Evolutionary conservation across 1,140 invertebrate species (phyloP).

Genomic region (Latrodectus geometricus): DNA sequence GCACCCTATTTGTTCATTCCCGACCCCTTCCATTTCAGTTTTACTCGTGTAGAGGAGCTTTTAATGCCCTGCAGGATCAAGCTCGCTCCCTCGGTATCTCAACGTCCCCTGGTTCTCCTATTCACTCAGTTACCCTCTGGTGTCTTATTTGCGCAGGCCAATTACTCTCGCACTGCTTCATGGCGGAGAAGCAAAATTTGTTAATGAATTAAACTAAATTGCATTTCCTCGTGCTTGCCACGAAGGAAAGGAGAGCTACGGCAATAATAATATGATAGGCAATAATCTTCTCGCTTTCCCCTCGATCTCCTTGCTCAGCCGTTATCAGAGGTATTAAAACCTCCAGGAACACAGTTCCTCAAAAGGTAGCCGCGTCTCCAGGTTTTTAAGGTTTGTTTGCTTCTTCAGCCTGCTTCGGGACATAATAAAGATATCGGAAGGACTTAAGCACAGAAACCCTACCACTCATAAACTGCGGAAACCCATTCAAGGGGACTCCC

Average conservation of each 20-base stretch:
- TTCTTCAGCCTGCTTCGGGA: constrained; percentile 18
- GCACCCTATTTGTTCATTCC: constrained; percentile 35
- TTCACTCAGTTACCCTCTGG: constrained; percentile 35
- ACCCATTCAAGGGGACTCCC: not conserved
- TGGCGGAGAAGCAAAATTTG: constrained; percentile 46
- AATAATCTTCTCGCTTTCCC: constrained; percentile 35
- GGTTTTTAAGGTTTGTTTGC: constrained; percentile 58
- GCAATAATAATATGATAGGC: constrained; percentile 59
- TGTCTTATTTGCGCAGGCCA: constrained; percentile 55
- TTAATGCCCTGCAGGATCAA: constrained; percentile 53
- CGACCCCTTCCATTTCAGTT: constrained; percentile 9
- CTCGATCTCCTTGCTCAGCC: not conserved
- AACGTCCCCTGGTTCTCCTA: not conserved
- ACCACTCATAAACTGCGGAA: constrained; percentile 19
- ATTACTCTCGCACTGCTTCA: constrained; percentile 52
- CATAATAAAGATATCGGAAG: constrained; percentile 33
- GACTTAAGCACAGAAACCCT: constrained; percentile 1
- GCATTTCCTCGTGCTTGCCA: constrained; percentile 42
- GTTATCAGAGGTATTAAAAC: constrained; percentile 11
- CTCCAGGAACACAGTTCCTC: not conserved
- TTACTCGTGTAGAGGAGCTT: not conserved
- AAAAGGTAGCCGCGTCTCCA: not conserved
- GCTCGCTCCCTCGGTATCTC: constrained; percentile 3
- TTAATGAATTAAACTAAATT: constrained; percentile 60
- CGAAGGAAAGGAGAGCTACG: constrained; percentile 16